phyloP scores from a whole-genome alignment of 2,888 invertebrate species.

The Drosophila stalkeri region DNA sequence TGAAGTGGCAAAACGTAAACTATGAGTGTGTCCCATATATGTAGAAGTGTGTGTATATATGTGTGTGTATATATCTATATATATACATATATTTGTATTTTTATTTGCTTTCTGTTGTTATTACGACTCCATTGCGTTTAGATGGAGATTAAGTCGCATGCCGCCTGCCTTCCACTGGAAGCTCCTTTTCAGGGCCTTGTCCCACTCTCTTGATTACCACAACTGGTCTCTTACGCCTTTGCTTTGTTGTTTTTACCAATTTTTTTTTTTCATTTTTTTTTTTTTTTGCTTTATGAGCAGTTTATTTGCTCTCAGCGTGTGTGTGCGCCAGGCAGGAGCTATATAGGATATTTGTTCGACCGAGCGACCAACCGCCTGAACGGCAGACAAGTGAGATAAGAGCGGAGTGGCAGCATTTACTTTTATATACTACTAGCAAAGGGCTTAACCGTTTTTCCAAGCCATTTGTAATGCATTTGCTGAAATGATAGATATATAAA shows the following conservation, averaged over 20 bases:
- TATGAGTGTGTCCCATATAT: slow-evolving; percentile 54
- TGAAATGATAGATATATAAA: not conserved
- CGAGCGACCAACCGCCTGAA: slow-evolving; percentile 33
- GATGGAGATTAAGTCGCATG: slow-evolving; percentile 78
- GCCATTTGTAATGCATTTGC: not conserved
- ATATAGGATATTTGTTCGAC: slow-evolving; percentile 46
- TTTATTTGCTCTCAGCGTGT: slow-evolving; percentile 64
- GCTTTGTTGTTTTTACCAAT: slow-evolving; percentile 52
- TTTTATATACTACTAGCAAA: not conserved
- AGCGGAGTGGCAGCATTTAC: slow-evolving; percentile 24
- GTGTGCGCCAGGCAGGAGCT: slow-evolving; percentile 32
- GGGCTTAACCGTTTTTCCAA: not conserved
- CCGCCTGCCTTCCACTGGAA: slow-evolving; percentile 6
- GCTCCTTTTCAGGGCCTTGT: not conserved
- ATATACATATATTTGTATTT: slow-evolving; percentile 43
- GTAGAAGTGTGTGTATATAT: slow-evolving; percentile 22
- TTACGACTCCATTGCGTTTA: slow-evolving; percentile 80
- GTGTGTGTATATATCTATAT: slow-evolving; percentile 17
- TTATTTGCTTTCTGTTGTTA: slow-evolving; percentile 78
- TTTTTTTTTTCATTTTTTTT: slow-evolving; percentile 34
- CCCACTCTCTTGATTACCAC: slow-evolving; percentile 17
- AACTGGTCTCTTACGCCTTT: slow-evolving; percentile 52
- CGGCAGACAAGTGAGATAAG: slow-evolving; percentile 51
- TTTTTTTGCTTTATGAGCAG: slow-evolving; percentile 75
- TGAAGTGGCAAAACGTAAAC: slow-evolving; percentile 80